Evolutionary conservation across 2,888 invertebrate genomes (phyloP).

Genomic region (Odiellus spinosus): DNA sequence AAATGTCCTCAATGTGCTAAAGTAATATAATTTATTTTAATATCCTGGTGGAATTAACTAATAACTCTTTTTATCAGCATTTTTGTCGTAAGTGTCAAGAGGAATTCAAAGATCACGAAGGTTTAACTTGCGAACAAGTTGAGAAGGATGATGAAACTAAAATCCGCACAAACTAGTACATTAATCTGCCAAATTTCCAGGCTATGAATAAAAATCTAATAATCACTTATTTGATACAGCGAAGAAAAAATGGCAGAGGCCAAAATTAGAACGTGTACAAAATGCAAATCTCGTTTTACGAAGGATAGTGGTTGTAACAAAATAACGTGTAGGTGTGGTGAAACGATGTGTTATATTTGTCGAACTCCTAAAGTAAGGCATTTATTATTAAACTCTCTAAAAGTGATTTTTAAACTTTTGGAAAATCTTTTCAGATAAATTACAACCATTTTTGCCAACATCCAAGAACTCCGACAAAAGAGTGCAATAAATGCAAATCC

Average conservation of each 20-base stretch:
- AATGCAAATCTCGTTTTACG: not conserved
- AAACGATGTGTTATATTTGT: not conserved
- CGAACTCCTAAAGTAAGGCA: not conserved
- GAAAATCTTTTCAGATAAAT: too few relatives aligned
- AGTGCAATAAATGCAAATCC: too few relatives aligned
- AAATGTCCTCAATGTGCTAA: not conserved
- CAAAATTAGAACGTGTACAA: not conserved
- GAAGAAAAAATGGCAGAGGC: slow-evolving; percentile 1
- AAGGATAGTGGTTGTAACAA: not conserved
- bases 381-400: too few relatives aligned
- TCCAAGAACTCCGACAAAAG: too few relatives aligned
- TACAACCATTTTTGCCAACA: too few relatives aligned
- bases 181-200: not conserved
- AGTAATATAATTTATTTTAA: not conserved
- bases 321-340: not conserved
- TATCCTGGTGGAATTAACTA: not conserved
- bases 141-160: not conserved
- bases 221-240: not conserved
- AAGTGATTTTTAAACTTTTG: too few relatives aligned
- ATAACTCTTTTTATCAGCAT: not conserved
- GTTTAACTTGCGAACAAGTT: not conserved
- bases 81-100: not conserved
- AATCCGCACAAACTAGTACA: not conserved
- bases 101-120: not conserved
- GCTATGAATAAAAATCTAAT: not conserved